These are phyloP conservation scores for Proales similis DNA, from an alignment of 1,140 invertebrate species.

Conservation along the genomic window DNA sequence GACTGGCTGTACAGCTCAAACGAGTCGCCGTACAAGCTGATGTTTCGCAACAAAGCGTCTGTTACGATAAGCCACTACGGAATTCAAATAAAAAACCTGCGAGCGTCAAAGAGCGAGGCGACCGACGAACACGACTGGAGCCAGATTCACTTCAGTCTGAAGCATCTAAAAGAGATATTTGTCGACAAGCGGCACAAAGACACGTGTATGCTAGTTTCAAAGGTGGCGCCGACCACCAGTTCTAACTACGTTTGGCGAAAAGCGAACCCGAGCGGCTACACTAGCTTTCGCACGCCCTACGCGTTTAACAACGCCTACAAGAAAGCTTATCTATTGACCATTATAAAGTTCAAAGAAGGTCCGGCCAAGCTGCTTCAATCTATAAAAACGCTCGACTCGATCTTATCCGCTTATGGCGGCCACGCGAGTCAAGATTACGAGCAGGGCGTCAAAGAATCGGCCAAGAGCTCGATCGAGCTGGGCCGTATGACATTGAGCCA, in stretches of 20 bases:
- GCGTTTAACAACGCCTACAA: conserved; percentile 15
- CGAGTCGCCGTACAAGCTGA: conserved; percentile 20
- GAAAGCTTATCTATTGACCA: conserved; percentile 28
- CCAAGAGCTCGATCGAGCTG: too few relatives aligned
- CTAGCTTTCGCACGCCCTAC: conserved; percentile 11
- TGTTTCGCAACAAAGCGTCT: conserved; percentile 10
- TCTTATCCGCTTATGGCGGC: conserved; percentile 21
- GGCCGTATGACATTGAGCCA: too few relatives aligned
- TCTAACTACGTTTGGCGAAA: conserved; percentile 32
- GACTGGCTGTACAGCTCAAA: conserved; percentile 27
- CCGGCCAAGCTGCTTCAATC: conserved; percentile 9
- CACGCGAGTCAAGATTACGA: too few relatives aligned
- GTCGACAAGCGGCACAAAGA: conserved; percentile 32
- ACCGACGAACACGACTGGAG: not conserved
- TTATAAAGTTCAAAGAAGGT: conserved; percentile 33
- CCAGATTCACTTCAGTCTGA: conserved; percentile 21
- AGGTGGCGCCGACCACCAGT: not conserved
- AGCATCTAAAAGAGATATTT: conserved; percentile 32
- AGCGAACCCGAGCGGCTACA: conserved; percentile 20
- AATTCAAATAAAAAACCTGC: conserved; percentile 11
- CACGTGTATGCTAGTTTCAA: conserved; percentile 34
- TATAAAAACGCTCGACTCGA: conserved; percentile 13
- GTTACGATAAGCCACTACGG: conserved; percentile 16
- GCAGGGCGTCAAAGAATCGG: too few relatives aligned
- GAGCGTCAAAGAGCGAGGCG: not conserved